Evolutionary conservation across 2,888 invertebrate species (phyloP), one percentile per base, ranked within the genome.

Genomic region (Protonemura montana): DNA sequence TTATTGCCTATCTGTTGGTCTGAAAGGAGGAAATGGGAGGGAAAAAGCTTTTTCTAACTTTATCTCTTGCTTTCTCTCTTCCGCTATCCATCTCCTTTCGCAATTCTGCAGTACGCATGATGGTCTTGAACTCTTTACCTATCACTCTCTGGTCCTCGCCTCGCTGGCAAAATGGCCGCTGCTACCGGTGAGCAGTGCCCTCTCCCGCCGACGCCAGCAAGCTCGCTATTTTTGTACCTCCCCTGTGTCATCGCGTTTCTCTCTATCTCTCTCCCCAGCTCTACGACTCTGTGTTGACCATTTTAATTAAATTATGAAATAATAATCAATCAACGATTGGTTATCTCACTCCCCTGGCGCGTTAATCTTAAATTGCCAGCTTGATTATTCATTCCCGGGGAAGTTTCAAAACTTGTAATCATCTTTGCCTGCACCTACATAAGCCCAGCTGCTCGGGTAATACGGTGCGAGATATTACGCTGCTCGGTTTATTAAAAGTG

Each of bases 1-100:
- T 91, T 91, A 91, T 91, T 90, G 90, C 90, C 90, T 90, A 90
- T 91, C 90, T 90, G 90, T 90, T 90, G 90, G 89, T 89, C 89
- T 90, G 90, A 90, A 90, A 90, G 89, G 90, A 89, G 90, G 90
- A 90, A 91, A 91, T 90, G 90, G 90, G 89, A 89, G 90, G 90
- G 90, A 90, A 91, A 88, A 90, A 90, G 89, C 90, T 90, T 89
- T 87, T 85, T 82, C 87, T 85, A 82, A 83, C 87, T 87, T 87
- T 87, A 85, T 87, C 82, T 87, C 82, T 85, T 76, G 83, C 80
- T 86, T 77, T 85, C 85, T 85, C 85, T 85, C 42, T 83, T 83
- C 85, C 76, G 82, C 28, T 84, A 76, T 84, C 84, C 76, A 84
- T 84, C 76, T 85, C 85, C 76, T 41, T 82, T n/a, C 77, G 13